These are phyloP conservation scores for Scolanthus callimorphus DNA, from an alignment of 92 coral and sea anemone genomes.

Conservation along the genomic window DNA sequence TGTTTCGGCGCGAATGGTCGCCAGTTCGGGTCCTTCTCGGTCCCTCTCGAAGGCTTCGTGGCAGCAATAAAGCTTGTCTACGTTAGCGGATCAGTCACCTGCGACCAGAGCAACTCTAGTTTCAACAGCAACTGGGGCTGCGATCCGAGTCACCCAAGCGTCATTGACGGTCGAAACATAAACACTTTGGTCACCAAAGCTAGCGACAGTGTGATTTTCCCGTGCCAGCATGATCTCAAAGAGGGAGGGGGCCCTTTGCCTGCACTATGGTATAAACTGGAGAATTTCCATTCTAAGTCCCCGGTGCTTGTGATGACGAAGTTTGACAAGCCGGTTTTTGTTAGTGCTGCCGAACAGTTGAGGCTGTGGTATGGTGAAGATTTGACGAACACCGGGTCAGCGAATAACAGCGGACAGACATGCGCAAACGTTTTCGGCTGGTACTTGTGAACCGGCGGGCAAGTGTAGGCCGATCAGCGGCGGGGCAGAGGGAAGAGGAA, in stretches of 20 bases:
- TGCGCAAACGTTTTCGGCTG: conserved; percentile 41
- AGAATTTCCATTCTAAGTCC: conserved; percentile 51
- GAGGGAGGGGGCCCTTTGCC: conserved; percentile 6
- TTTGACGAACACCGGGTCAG: conserved; percentile 17
- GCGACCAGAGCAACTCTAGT: conserved; percentile 13
- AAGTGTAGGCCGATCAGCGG: no score
- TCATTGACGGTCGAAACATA: conserved; percentile 20
- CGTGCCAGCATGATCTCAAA: conserved; percentile 28
- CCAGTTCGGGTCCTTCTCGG: conserved; percentile 27
- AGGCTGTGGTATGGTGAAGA: conserved; percentile 67
- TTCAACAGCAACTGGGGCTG: conserved; percentile 63
- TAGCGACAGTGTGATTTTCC: conserved; percentile 33
- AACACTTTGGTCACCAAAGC: conserved; percentile 48
- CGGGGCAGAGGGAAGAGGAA: no score
- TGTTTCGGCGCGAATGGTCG: conserved; percentile 41
- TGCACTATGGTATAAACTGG: conserved; percentile 52
- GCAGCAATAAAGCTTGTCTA: conserved; percentile 47
- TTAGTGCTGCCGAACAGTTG: conserved; percentile 26
- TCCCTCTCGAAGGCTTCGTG: conserved; percentile 48
- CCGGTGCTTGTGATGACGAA: conserved; percentile 39
- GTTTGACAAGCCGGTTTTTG: conserved; percentile 41
- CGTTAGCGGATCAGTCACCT: conserved; percentile 35
- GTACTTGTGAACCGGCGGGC: conserved; percentile 50
- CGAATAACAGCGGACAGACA: conserved; percentile 27
- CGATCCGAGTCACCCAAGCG: conserved; percentile 39